These are phyloP conservation scores for Pungitius pungitius DNA, from an alignment of 2,113 vertebrate species.

Conservation along the genomic window DNA sequence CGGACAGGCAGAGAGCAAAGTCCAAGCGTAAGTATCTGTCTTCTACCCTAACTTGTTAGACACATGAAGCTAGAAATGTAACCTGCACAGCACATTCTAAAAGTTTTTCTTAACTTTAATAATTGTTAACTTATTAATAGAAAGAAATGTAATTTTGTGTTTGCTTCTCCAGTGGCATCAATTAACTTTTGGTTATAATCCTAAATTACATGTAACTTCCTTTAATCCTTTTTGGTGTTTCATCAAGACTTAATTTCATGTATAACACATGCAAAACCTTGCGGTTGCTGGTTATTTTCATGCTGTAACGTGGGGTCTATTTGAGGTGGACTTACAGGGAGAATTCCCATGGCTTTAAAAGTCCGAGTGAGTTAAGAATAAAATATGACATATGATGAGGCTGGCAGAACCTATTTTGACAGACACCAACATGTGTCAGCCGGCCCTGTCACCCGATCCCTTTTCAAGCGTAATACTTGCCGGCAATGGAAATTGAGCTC, in stretches of 20 bases:
- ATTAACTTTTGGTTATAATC: not conserved
- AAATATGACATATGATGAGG: conserved; percentile 82
- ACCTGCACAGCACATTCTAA: conserved; percentile 6
- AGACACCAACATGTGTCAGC: conserved; percentile 90
- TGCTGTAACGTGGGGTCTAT: conserved; percentile 50
- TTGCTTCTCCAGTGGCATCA: not conserved
- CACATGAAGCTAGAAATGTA: not conserved
- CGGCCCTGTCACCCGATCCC: conserved; percentile 85
- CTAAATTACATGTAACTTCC: not conserved
- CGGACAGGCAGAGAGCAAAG: conserved; percentile 86
- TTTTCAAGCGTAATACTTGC: conserved; percentile 76
- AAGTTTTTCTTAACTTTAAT: not conserved
- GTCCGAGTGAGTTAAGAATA: conserved; percentile 75
- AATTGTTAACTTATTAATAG: not conserved
- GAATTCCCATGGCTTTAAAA: conserved; percentile 66
- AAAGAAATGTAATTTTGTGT: not conserved
- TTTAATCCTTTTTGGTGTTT: not conserved
- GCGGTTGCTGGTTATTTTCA: conserved; percentile 54
- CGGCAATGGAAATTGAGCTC: conserved; percentile 82
- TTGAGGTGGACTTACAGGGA: conserved; percentile 55
- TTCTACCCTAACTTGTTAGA: conserved; percentile 30
- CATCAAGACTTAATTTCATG: conserved; percentile 4
- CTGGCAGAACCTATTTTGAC: conserved; percentile 87
- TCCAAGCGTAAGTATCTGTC: conserved; percentile 89
- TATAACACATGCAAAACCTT: conserved; percentile 31